These are phyloP conservation scores for Brenthis daphne DNA, from an alignment of 2,888 invertebrate species.

Conservation along the genomic window DNA sequence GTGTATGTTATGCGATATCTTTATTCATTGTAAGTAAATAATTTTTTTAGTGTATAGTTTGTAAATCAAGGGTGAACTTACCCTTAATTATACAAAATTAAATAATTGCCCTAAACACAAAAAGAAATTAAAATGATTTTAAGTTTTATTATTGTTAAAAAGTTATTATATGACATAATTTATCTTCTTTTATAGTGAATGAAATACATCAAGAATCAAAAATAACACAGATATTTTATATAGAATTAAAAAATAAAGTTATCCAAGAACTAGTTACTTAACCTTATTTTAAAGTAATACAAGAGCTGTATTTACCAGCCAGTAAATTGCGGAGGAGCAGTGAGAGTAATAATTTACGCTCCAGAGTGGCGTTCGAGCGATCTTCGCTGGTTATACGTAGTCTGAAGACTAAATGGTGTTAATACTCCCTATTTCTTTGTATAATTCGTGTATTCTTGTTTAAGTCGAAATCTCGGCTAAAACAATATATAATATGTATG, in stretches of 20 bases:
- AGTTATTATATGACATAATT: no score
- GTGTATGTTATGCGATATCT: no score
- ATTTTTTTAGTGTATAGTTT: no score
- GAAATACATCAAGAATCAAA: not conserved
- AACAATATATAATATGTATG: no score
- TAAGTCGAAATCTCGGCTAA: not conserved
- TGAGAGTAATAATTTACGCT: constrained; percentile 62
- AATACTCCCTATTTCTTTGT: constrained; percentile 30
- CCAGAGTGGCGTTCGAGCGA: constrained; percentile 60
- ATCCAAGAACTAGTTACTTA: constrained; percentile 10
- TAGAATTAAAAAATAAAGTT: constrained; percentile 10
- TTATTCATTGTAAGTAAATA: no score
- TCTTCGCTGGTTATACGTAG: constrained; percentile 55
- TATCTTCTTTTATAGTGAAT: not conserved
- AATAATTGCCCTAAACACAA: no score
- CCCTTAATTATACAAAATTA: no score
- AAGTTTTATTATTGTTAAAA: no score
- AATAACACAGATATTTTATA: constrained; percentile 4
- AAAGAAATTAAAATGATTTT: no score
- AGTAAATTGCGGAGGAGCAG: constrained; percentile 58
- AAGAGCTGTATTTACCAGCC: constrained; percentile 39
- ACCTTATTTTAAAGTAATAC: constrained; percentile 29
- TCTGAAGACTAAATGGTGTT: constrained; percentile 45
- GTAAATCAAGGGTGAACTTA: no score
- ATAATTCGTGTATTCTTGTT: not conserved